Percentiles rank a stretch among this genome's conserved stretches.
phyloP scores from a whole-genome alignment of 2,797 vertebrate species.

The Mormyrops attenuatus region DNA sequence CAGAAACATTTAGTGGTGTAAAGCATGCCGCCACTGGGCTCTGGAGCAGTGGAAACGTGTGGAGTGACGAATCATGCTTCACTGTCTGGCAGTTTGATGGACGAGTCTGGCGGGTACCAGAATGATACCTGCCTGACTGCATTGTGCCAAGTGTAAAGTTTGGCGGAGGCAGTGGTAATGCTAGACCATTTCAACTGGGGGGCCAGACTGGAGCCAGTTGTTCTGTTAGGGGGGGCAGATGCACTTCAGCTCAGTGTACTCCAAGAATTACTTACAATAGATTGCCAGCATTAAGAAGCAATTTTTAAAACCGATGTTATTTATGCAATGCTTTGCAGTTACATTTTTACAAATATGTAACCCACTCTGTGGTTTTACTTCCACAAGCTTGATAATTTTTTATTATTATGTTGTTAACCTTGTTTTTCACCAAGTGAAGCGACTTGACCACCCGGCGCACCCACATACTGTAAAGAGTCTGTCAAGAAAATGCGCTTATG shows the following conservation, averaged over 20 bases:
- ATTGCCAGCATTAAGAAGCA: neutral
- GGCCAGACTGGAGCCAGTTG: neutral
- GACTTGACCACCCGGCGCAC: neutral
- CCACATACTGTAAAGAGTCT: neutral
- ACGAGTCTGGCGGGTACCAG: neutral
- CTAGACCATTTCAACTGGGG: neutral
- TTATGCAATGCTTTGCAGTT: neutral
- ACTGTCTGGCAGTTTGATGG: neutral
- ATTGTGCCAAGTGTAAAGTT: neutral
- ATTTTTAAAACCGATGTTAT: neutral
- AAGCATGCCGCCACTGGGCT: neutral
- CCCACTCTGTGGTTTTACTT: neutral
- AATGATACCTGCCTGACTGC: neutral
- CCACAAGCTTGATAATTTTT: neutral
- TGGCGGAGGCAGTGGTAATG: neutral
- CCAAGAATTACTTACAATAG: neutral
- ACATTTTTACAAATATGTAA: neutral
- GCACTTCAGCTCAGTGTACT: neutral
- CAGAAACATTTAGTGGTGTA: neutral
- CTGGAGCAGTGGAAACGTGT: neutral
- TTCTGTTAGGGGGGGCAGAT: neutral
- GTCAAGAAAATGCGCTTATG: neutral
- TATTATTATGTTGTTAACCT: neutral
- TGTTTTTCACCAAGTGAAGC: neutral
- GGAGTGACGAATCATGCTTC: neutral